These are phyloP conservation scores for Vollenhovia emeryi DNA, from an alignment of 1,140 invertebrate genomes.

Conservation along the genomic window DNA sequence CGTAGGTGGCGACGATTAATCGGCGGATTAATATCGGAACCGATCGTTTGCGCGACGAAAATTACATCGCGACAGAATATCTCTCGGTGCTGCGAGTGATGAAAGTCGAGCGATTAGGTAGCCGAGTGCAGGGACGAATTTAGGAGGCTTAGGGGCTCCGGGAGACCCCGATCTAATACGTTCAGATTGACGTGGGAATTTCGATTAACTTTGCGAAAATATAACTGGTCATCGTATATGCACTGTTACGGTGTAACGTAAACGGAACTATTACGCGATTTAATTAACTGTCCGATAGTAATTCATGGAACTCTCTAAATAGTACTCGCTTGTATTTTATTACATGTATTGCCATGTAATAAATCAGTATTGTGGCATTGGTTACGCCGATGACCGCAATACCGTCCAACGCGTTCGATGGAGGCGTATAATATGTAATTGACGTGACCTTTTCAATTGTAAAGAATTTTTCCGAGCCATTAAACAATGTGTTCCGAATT, in stretches of 20 bases:
- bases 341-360: neutral
- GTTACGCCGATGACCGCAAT: neutral
- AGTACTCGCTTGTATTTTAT: neutral
- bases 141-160: neutral
- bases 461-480: neutral
- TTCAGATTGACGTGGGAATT: neutral
- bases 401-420: neutral
- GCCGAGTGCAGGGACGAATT: neutral
- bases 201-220: conserved; percentile 16
- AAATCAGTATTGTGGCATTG: neutral
- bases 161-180: neutral
- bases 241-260: neutral
- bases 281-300: neutral
- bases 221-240: neutral
- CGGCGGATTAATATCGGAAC: conserved; percentile 39
- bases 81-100: conserved; percentile 6
- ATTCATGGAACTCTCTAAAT: neutral
- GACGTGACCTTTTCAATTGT: conserved; percentile 16
- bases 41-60: conserved; percentile 20
- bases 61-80: conserved; percentile 13
- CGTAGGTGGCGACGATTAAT: conserved; percentile 39
- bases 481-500: no score
- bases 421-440: neutral
- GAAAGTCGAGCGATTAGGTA: conserved; percentile 12
- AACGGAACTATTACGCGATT: neutral